A percentile compares a stretch with the other conserved stretches of the same genome.
phyloP scores from a whole-genome alignment of 2,113 vertebrate genomes.

The Lepisosteus oculatus region DNA sequence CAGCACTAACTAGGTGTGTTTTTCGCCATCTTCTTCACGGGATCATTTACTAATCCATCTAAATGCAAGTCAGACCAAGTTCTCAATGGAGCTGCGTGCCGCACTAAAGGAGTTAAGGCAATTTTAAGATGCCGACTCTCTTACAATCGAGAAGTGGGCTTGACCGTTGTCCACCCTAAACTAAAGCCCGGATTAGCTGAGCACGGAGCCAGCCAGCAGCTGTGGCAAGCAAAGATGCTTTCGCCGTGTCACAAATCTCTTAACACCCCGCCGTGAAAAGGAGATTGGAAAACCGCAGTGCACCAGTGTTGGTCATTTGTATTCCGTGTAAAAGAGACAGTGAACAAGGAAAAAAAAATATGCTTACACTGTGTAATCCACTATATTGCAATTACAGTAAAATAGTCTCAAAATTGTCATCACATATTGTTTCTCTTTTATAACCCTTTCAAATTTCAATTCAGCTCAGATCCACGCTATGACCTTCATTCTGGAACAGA shows the following conservation, averaged over 20 bases:
- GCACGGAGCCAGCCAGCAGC: neutral
- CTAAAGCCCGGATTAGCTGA: neutral
- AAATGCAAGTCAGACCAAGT: neutral
- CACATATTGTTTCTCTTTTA: too few species aligned
- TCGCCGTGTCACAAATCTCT: neutral
- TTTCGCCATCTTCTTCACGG: neutral
- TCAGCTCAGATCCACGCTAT: too few species aligned
- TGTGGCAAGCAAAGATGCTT: neutral
- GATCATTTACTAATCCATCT: constrained; percentile 2
- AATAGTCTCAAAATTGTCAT: neutral
- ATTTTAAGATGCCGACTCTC: too few species aligned
- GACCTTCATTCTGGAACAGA: too few species aligned
- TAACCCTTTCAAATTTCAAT: too few species aligned
- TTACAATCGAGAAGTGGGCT: neutral
- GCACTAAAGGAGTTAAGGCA: neutral
- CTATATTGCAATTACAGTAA: constrained; percentile 10
- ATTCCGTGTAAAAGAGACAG: neutral
- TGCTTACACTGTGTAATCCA: neutral
- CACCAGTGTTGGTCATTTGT: neutral
- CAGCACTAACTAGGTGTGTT: neutral
- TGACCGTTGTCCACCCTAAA: neutral
- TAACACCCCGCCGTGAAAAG: neutral
- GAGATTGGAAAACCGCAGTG: neutral
- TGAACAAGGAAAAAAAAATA: too few species aligned
- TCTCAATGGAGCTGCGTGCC: neutral